phyloP scores from a whole-genome alignment of 53 echinoderm and acorn worm species.

The Zoroaster sp. region DNA sequence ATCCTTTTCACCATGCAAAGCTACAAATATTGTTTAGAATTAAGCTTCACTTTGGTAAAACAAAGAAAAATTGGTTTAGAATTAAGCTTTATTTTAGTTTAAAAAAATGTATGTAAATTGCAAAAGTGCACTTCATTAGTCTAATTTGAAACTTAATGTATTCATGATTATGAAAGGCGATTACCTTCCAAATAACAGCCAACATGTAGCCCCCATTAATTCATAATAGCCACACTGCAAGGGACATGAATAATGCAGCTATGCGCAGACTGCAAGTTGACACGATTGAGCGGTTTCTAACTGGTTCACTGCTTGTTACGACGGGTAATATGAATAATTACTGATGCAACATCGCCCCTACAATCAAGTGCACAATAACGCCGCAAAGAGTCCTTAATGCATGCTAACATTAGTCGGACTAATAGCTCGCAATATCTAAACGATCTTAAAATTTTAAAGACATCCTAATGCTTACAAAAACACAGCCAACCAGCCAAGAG shows the following conservation, averaged over 20 bases:
- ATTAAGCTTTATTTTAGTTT: too few species aligned
- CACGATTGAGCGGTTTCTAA: neutral
- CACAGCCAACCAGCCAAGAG: neutral
- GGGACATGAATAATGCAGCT: neutral
- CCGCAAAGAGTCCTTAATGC: too few species aligned
- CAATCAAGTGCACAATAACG: too few species aligned
- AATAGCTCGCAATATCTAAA: neutral
- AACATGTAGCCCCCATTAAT: constrained; percentile 24
- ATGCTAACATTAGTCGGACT: neutral
- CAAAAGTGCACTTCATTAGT: neutral
- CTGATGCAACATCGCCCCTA: neutral
- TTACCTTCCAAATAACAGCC: constrained; percentile 12
- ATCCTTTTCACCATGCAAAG: too few species aligned
- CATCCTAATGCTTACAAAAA: neutral
- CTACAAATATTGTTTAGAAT: too few species aligned
- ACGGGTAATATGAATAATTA: neutral
- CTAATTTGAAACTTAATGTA: neutral
- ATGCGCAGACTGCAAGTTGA: neutral
- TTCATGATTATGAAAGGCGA: constrained; percentile 8
- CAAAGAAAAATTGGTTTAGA: too few species aligned
- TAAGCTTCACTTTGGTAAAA: too few species aligned
- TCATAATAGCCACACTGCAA: neutral
- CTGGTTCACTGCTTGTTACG: neutral
- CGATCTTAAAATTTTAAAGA: neutral
- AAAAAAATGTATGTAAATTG: too few species aligned